Evolutionary conservation across 2,888 invertebrate species (phyloP).

Genomic region (Holacanthella duospinosa): DNA sequence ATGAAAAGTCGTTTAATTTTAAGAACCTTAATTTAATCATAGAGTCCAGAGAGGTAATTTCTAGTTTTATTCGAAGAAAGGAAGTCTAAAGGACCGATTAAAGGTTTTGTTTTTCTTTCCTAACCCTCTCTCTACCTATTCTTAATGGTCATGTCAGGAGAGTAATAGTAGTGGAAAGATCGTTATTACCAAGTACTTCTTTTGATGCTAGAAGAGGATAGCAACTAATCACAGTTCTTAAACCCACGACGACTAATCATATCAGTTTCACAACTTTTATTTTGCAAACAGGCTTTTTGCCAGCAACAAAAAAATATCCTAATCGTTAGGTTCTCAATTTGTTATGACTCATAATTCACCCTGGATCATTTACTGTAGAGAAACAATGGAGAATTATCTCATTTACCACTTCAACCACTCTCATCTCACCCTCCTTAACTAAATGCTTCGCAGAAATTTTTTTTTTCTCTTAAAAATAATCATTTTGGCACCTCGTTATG

Average conservation of each 20-base stretch:
- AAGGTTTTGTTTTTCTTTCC: not conserved
- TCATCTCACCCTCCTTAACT: no score
- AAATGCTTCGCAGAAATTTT: no score
- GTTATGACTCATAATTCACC: not conserved
- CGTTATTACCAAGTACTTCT: not conserved
- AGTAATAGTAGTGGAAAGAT: not conserved
- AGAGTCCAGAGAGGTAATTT: not conserved
- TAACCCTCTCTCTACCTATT: not conserved
- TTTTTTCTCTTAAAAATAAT: no score
- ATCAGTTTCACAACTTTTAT: not conserved
- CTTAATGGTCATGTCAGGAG: not conserved
- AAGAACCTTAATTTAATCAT: slow-evolving; percentile 3
- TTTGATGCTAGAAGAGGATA: not conserved
- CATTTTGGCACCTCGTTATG: no score
- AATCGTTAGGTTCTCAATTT: no score
- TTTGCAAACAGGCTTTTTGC: not conserved
- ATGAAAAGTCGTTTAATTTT: slow-evolving; percentile 3
- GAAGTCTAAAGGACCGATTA: not conserved
- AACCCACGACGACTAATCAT: not conserved
- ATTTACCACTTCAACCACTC: no score
- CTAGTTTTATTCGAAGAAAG: not conserved
- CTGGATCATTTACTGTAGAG: no score
- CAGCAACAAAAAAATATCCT: no score
- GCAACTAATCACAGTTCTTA: not conserved
- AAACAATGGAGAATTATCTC: no score